phyloP scores from a whole-genome alignment of 2,797 vertebrate species.

The Cichlasoma orientale region DNA sequence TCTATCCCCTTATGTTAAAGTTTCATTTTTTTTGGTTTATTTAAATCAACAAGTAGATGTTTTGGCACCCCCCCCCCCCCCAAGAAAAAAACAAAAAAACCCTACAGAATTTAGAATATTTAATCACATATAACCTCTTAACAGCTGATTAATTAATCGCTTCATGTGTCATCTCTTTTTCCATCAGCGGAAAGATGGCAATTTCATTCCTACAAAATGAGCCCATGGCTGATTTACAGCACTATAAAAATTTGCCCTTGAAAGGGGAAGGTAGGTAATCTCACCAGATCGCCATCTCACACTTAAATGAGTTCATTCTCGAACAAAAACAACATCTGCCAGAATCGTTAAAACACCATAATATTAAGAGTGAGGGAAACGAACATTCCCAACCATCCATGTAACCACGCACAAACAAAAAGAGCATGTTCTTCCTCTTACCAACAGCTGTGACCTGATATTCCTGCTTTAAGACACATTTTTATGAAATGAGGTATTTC shows the following conservation, averaged over 20 bases:
- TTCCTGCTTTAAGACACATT: conserved; percentile 6
- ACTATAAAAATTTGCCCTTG: conserved; percentile 56
- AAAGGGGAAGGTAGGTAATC: conserved; percentile 49
- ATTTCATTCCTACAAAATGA: conserved; percentile 46
- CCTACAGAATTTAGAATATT: background rate
- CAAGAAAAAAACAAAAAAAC: background rate
- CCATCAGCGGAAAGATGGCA: conserved; percentile 30
- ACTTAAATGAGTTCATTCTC: conserved; percentile 61
- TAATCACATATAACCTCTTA: background rate
- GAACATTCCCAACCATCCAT: conserved; percentile 23
- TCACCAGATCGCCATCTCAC: conserved; percentile 59
- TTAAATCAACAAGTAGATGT: background rate
- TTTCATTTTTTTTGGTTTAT: background rate
- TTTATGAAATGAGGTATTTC: conserved; percentile 1
- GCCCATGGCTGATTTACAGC: conserved; percentile 43
- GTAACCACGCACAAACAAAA: conserved; percentile 29
- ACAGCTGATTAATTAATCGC: conserved; percentile 12
- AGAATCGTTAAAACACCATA: conserved; percentile 71
- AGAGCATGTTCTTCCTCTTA: conserved; percentile 13
- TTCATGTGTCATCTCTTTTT: conserved; percentile 26
- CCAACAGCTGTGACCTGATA: conserved; percentile 31
- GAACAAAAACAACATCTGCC: conserved; percentile 64
- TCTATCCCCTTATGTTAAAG: background rate
- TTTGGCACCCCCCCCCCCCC: background rate
- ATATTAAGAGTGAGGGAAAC: conserved; percentile 37